Evolutionary conservation across 1,140 invertebrate species (phyloP).

Genomic region (Thalassaphorura encarpata): DNA sequence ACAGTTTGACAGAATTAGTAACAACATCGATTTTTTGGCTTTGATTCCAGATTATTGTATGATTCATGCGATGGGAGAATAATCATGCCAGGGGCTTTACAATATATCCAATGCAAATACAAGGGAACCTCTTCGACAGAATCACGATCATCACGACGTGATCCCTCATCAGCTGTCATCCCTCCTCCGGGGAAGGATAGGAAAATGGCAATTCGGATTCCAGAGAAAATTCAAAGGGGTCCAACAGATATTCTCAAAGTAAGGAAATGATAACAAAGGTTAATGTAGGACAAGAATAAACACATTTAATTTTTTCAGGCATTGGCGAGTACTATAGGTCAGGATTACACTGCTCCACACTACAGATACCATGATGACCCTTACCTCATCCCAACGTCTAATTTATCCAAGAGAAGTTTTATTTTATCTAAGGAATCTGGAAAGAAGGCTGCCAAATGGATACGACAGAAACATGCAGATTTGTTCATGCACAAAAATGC

Average conservation of each 20-base stretch:
- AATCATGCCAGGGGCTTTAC: no score
- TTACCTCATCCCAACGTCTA: conserved; percentile 69
- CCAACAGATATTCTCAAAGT: conserved; percentile 67
- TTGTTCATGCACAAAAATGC: conserved; percentile 60
- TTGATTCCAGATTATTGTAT: no score
- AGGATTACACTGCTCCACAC: conserved; percentile 66
- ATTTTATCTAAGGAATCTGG: conserved; percentile 75
- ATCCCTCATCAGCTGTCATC: no score
- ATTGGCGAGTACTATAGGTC: conserved; percentile 57
- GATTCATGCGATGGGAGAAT: no score
- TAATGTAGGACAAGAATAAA: conserved; percentile 3
- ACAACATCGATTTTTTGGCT: no score
- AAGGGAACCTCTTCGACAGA: no score
- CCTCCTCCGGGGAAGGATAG: no score
- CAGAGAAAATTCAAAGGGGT: conserved; percentile 56
- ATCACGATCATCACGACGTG: no score
- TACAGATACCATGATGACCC: conserved; percentile 88
- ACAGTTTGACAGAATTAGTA: no score
- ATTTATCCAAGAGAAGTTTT: conserved; percentile 56
- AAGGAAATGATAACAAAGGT: conserved; percentile 27
- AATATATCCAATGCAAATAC: no score
- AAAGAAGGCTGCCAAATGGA: conserved; percentile 73
- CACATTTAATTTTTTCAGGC: conserved; percentile 43
- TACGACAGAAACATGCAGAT: conserved; percentile 61
- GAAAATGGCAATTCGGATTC: conserved; percentile 40